These are phyloP conservation scores for Eulemur rufifrons DNA, from an alignment of 2,113 vertebrate genomes.

Conservation along the genomic window DNA sequence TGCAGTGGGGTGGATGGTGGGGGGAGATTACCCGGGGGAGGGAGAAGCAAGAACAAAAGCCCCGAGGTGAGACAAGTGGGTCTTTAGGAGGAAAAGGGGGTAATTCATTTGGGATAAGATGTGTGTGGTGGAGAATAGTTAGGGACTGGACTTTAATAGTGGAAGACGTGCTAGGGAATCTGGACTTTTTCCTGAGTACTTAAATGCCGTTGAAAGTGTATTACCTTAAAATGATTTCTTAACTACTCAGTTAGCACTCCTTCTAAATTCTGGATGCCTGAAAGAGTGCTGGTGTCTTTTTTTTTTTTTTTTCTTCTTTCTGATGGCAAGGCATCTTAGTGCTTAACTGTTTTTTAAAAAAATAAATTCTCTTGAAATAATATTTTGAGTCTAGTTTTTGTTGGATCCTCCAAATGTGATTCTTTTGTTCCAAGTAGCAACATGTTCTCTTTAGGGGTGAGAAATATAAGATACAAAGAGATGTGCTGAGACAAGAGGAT, in stretches of 20 bases:
- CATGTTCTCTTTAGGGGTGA: not conserved
- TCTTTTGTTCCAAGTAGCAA: not conserved
- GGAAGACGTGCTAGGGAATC: not conserved
- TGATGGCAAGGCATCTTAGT: not conserved
- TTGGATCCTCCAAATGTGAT: not conserved
- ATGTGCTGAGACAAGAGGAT: not conserved
- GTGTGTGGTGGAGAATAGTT: not conserved
- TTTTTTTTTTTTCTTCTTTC: not conserved
- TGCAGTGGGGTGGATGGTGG: not conserved
- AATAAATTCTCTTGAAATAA: conserved; percentile 38
- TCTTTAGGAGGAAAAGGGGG: not conserved
- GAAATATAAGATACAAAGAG: not conserved
- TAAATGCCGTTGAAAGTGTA: not conserved
- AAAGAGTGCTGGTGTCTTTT: not conserved
- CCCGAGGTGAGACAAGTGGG: not conserved
- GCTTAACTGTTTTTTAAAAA: not conserved
- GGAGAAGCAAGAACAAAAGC: not conserved
- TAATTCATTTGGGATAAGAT: not conserved
- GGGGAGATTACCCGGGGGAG: not conserved
- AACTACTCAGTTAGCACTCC: not conserved
- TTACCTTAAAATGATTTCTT: not conserved
- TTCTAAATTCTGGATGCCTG: not conserved
- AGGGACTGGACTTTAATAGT: not conserved
- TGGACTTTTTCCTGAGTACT: not conserved
- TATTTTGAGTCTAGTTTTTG: not conserved